A percentile compares a stretch with the other conserved stretches of the same genome.
phyloP scores from a whole-genome alignment of 2,888 invertebrate genomes.

The Limnephilus auricula region DNA sequence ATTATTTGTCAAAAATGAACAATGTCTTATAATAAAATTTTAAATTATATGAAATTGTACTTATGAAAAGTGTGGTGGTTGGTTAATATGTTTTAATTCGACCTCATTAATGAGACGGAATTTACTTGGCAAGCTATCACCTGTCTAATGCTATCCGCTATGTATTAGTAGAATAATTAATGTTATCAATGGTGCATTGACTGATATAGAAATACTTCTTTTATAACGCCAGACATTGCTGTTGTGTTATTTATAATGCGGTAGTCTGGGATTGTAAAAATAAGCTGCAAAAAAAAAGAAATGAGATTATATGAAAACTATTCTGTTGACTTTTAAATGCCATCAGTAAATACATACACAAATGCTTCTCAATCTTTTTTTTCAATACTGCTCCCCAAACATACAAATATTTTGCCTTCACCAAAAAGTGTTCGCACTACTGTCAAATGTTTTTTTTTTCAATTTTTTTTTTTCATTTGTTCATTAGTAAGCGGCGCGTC shows the following conservation, averaged over 20 bases:
- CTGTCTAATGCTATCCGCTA: not conserved
- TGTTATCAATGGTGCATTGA: slow-evolving; percentile 2
- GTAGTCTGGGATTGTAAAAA: not conserved
- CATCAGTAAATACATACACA: not conserved
- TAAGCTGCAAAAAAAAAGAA: not conserved
- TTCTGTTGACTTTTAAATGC: not conserved
- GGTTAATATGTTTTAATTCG: not conserved
- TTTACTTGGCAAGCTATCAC: slow-evolving; percentile 1
- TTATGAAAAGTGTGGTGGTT: too few relatives aligned
- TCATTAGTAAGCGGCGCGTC: too few relatives aligned
- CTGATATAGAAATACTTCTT: not conserved
- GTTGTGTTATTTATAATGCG: not conserved
- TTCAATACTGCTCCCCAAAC: too few relatives aligned
- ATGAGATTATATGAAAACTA: not conserved
- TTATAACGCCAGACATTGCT: not conserved
- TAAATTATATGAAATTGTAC: too few relatives aligned
- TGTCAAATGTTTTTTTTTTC: too few relatives aligned
- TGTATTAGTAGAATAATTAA: not conserved
- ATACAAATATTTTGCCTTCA: too few relatives aligned
- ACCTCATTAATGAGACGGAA: not conserved
- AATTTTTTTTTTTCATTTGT: too few relatives aligned
- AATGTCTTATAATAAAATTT: too few relatives aligned
- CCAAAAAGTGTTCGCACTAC: too few relatives aligned
- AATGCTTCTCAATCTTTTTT: too few relatives aligned
- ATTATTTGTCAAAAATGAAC: too few relatives aligned